Evolutionary conservation across 2,113 vertebrate species (phyloP).

Genomic region (Pangasianodon hypophthalmus): DNA sequence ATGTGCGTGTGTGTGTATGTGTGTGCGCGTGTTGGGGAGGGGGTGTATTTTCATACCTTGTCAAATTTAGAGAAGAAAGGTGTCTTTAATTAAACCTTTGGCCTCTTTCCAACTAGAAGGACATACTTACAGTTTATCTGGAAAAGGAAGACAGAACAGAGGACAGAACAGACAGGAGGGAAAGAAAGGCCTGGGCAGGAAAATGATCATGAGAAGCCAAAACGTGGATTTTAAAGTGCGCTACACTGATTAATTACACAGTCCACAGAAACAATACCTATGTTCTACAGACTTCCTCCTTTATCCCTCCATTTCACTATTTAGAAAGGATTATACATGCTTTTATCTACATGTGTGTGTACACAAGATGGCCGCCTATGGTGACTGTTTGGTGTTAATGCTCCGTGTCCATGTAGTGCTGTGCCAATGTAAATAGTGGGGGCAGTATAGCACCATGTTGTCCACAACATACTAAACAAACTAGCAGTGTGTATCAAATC

Average conservation of each 20-base stretch:
- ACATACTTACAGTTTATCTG: neutral
- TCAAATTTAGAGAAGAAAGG: constrained; percentile 36
- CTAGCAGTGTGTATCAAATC: neutral
- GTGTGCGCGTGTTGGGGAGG: neutral
- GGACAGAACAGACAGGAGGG: constrained; percentile 31
- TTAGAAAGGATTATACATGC: neutral
- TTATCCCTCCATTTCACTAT: neutral
- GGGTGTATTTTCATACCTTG: neutral
- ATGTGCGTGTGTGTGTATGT: neutral
- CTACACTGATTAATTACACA: constrained; percentile 62
- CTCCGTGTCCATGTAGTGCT: neutral
- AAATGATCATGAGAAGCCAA: constrained; percentile 57
- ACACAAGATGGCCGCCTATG: neutral
- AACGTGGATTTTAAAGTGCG: constrained; percentile 45
- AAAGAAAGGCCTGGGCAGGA: neutral
- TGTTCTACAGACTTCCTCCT: neutral
- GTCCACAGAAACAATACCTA: constrained; percentile 51
- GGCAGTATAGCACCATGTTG: neutral
- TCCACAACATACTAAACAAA: neutral
- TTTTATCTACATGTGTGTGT: neutral
- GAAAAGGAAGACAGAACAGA: constrained; percentile 18
- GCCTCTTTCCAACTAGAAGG: constrained; percentile 11
- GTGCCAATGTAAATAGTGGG: neutral
- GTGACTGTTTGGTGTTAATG: neutral
- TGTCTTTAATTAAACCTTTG: neutral